These are phyloP conservation scores for Cetoscarus ocellatus DNA, from an alignment of 2,797 vertebrate species.

Conservation along the genomic window DNA sequence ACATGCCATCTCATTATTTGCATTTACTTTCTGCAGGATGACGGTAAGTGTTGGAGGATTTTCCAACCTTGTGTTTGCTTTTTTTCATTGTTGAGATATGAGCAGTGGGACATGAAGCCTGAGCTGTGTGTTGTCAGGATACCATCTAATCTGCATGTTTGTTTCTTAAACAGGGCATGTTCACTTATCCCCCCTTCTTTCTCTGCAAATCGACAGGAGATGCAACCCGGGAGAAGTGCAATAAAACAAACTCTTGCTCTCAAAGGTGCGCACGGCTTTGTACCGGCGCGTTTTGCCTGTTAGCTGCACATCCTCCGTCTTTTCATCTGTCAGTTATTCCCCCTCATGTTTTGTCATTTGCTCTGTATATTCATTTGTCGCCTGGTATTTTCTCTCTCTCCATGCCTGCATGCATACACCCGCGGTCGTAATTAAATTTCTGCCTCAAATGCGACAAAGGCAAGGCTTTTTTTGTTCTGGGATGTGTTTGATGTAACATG, in stretches of 20 bases:
- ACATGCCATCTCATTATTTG: slow-evolving; percentile 77
- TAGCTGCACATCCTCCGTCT: slow-evolving; percentile 84
- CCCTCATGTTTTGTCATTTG: slow-evolving; percentile 86
- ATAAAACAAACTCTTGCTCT: slow-evolving; percentile 87
- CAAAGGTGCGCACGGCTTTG: slow-evolving; percentile 85
- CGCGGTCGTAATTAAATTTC: slow-evolving; percentile 85
- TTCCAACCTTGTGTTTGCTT: slow-evolving; percentile 45
- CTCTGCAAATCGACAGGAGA: slow-evolving; percentile 81
- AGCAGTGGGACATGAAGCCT: slow-evolving; percentile 78
- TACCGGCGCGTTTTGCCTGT: slow-evolving; percentile 85
- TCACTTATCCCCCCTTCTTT: slow-evolving; percentile 77
- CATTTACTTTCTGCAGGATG: slow-evolving; percentile 71
- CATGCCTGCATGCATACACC: slow-evolving; percentile 53
- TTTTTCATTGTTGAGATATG: slow-evolving; percentile 64
- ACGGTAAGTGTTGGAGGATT: slow-evolving; percentile 76
- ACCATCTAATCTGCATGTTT: slow-evolving; percentile 87
- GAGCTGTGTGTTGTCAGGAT: slow-evolving; percentile 80
- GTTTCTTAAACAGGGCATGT: slow-evolving; percentile 88
- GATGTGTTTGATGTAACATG: slow-evolving; percentile 52
- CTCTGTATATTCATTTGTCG: slow-evolving; percentile 83
- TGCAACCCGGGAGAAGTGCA: slow-evolving; percentile 85
- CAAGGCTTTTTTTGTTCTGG: slow-evolving; percentile 36
- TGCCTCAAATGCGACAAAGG: slow-evolving; percentile 59
- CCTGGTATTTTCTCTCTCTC: slow-evolving; percentile 72
- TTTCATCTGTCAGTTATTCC: slow-evolving; percentile 91